Evolutionary conservation across 2,113 vertebrate species (phyloP).

Genomic region (Rousettus leschenaultii): DNA sequence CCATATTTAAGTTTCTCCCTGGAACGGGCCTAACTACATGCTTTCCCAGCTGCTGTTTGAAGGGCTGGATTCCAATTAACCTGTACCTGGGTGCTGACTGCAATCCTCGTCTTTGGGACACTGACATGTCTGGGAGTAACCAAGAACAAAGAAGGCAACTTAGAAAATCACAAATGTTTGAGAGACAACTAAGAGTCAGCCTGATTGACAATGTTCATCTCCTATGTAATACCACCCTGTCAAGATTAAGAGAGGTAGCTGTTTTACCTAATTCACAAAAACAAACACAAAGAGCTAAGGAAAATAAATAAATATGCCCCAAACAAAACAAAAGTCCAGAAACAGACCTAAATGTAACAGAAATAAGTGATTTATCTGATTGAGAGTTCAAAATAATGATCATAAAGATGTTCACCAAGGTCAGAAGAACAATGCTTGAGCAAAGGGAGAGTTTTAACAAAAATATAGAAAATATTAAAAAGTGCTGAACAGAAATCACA

Average conservation of each 20-base stretch:
- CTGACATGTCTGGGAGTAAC: neutral
- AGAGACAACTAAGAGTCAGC: neutral
- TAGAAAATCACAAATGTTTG: neutral
- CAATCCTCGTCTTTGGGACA: neutral
- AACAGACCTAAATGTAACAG: neutral
- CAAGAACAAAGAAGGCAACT: neutral
- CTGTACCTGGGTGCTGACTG: neutral
- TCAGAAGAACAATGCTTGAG: neutral
- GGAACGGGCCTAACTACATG: neutral
- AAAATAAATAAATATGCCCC: neutral
- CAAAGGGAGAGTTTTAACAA: neutral
- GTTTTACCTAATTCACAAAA: neutral
- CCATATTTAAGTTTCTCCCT: neutral
- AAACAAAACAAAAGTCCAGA: neutral
- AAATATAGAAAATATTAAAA: neutral
- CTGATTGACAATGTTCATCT: neutral
- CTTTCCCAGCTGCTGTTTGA: neutral
- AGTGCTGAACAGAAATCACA: neutral
- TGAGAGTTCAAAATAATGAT: neutral
- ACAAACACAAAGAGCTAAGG: neutral
- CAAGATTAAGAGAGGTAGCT: neutral
- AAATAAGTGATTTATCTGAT: neutral
- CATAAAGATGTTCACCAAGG: neutral
- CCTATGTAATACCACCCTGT: neutral
- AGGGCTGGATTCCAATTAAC: neutral